A percentile compares a stretch with the other conserved stretches of the same genome.
Conservation (phyloP, 2,113 vertebrate species). For the Campylomormyrus numenius region DNA sequence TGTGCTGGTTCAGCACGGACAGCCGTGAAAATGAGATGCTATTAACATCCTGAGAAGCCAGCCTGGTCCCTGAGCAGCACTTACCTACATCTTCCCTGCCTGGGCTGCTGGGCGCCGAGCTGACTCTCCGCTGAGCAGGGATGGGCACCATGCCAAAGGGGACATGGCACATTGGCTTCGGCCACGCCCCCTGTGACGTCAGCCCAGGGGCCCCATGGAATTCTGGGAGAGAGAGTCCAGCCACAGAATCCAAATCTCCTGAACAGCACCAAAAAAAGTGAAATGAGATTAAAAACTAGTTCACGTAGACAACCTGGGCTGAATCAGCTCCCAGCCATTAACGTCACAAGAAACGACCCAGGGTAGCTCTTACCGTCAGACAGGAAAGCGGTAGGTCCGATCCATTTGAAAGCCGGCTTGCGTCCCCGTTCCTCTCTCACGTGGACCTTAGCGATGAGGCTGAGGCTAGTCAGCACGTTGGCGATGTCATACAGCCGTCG, state of each 20-base stretch:
- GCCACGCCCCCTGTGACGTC: slow-evolving; percentile 33
- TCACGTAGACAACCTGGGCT: neutral
- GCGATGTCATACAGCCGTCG: slow-evolving; percentile 88
- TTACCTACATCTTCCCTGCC: slow-evolving; percentile 55
- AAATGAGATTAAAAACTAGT: neutral
- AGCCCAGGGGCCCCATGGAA: slow-evolving; percentile 8
- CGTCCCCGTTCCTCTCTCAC: slow-evolving; percentile 77
- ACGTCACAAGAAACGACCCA: neutral
- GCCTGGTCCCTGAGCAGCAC: neutral
- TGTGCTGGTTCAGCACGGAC: neutral
- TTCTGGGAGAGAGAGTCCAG: neutral
- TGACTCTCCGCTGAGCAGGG: slow-evolving; percentile 55
- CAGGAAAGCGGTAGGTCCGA: slow-evolving; percentile 75
- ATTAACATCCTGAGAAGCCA: neutral
- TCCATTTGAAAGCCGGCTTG: slow-evolving; percentile 88
- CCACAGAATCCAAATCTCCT: slow-evolving; percentile 24
- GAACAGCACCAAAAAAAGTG: neutral
- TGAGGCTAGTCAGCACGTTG: slow-evolving; percentile 84
- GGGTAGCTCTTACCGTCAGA: slow-evolving; percentile 39
- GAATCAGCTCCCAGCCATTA: neutral
- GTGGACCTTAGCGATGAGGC: slow-evolving; percentile 81
- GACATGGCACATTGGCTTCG: slow-evolving; percentile 59
- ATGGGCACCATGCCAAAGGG: slow-evolving; percentile 60
- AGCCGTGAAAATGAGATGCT: neutral
- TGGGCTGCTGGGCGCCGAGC: slow-evolving; percentile 75